phyloP scores from a whole-genome alignment of 1,140 invertebrate species.

The Tribolium castaneum region DNA sequence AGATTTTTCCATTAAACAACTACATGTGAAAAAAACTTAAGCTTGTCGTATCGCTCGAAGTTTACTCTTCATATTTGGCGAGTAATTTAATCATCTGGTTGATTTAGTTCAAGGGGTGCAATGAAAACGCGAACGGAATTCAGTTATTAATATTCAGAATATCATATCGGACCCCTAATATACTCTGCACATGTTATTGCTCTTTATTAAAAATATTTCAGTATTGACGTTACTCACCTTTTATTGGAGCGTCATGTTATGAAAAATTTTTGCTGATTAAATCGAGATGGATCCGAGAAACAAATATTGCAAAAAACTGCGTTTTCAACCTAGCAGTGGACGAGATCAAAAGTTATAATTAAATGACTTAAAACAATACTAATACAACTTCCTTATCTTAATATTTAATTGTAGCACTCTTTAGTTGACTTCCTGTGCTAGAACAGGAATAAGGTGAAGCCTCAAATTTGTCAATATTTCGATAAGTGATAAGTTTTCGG shows the following conservation, averaged over 20 bases:
- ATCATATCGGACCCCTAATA: conserved; percentile 43
- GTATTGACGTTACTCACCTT: conserved; percentile 47
- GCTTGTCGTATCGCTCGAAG: conserved; percentile 16
- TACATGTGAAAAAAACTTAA: conserved; percentile 10
- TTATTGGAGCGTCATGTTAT: not conserved
- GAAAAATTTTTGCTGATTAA: conserved; percentile 1
- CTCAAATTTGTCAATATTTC: not conserved
- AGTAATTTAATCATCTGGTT: conserved; percentile 43
- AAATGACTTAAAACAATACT: not conserved
- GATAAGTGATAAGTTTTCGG: not conserved
- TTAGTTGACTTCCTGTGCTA: not conserved
- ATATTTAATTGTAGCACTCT: not conserved
- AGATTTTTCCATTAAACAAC: not conserved
- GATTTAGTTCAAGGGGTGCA: conserved; percentile 41
- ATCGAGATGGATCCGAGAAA: too few species aligned
- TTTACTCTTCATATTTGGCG: conserved; percentile 42
- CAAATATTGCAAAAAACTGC: too few species aligned
- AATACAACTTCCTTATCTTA: not conserved
- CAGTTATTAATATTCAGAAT: conserved; percentile 49
- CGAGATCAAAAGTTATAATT: not conserved
- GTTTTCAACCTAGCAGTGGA: too few species aligned
- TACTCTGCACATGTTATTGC: conserved; percentile 38
- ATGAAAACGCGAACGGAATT: conserved; percentile 44
- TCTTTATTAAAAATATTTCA: conserved; percentile 51
- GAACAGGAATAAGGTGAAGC: not conserved